Conservation (phyloP, 2,113 vertebrate genomes). For the Leuciscus idus region DNA sequence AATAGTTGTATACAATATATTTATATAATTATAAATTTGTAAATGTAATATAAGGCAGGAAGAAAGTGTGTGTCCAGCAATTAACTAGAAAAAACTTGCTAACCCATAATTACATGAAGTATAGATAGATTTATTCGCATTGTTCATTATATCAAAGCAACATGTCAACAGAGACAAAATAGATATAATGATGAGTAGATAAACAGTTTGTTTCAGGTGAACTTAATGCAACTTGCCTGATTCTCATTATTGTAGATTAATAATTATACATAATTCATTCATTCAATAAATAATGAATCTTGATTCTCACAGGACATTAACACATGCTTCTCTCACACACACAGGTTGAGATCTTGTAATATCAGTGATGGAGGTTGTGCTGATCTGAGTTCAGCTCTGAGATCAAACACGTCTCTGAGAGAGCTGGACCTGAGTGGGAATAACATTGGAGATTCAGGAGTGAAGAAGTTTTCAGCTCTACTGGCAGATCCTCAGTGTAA, state of each 20-base stretch:
- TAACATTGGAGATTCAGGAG: accelerated
- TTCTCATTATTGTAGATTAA: neutral
- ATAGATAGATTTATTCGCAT: too few relatives aligned
- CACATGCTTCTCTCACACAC: neutral
- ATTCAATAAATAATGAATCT: too few relatives aligned
- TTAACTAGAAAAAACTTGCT: too few relatives aligned
- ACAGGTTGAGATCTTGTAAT: neutral
- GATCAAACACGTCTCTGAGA: neutral
- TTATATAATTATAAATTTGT: too few relatives aligned
- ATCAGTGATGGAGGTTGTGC: neutral
- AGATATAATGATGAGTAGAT: too few relatives aligned
- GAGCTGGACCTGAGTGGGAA: neutral
- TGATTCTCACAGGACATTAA: neutral
- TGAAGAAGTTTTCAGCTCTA: neutral
- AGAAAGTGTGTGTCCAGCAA: too few relatives aligned
- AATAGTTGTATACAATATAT: too few relatives aligned
- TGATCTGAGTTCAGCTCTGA: neutral
- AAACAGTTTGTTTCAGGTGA: too few relatives aligned
- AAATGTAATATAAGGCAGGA: too few relatives aligned
- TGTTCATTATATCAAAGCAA: neutral
- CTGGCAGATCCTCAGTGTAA: neutral
- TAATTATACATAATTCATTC: too few relatives aligned
- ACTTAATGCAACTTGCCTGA: too few relatives aligned
- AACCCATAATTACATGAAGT: too few relatives aligned
- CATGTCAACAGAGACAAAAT: neutral